Base-by-base conservation (phyloP, 1,140 invertebrate genomes). In the Hestina assimilis region DNA sequence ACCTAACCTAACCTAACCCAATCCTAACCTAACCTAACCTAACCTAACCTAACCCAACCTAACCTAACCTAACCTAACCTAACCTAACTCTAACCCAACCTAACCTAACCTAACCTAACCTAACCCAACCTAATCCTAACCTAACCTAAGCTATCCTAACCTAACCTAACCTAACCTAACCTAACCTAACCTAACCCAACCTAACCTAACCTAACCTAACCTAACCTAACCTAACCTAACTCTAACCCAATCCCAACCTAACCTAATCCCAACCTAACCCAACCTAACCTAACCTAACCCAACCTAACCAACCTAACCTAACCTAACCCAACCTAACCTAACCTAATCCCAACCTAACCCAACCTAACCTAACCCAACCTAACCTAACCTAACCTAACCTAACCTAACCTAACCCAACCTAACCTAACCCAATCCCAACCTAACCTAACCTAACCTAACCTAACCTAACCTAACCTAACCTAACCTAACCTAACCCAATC, bases 381-480 rank as follows among this genome's bases (percentile, higher is more conserved):
- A 38, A 38, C 33, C 15, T 14, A 38, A 9, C 33, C 12, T 11
- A 38, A 9, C 33, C n/a, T n/a, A n/a, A n/a, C n/a, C n/a, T 38
- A 38, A 38, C 33, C 33, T 38, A 38, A 38, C 33, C 15, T 38
- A 38, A 38, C 9, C 33, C 24, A 6, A 38, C 9, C 33, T 15
- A 14, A 38, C 33, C 33, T 38, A 38, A 38, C 33, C 33, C 15
- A n/a, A n/a, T n/a, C n/a, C n/a, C n/a, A n/a, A n/a, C n/a, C n/a
- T n/a, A n/a, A n/a, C n/a, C n/a, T n/a, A 38, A 38, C 33, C 33
- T 38, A 38, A 38, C 24, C 24, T 26, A 4, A 38, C 11, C 33
- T 17, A 38, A 38, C 11, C 33, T 38, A 38, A 38, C 33, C 33
- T 38, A 38, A 38, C 33, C 33, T 12, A 38, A 38, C 33, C 33